Base-by-base conservation (phyloP, 2,113 vertebrate species). In the Picathartes gymnocephalus region DNA sequence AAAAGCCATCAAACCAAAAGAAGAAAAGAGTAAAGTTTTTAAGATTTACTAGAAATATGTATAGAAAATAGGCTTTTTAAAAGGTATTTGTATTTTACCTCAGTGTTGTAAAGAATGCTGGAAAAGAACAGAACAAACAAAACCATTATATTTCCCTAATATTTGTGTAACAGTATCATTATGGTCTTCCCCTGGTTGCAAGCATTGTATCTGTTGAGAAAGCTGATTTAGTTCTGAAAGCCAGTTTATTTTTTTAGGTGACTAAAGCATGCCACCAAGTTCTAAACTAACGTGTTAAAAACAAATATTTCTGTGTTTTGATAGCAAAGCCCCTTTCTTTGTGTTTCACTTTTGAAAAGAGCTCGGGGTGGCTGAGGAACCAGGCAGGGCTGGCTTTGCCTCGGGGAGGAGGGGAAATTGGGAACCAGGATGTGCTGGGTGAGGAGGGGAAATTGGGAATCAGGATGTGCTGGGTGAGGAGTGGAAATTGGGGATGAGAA, bases 241-340 rank as follows among this genome's bases (percentile, higher is more conserved):
- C 17, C 28, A 77, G 84, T 93, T 96, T 95, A 80, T 96, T 96
- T 95, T 95, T 86, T 95, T 77, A 91, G 68, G 23, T 72, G 42
- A 73, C 90, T 86, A 94, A 91, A 90, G 35, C 60, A 54, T 51
- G 33, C 72, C 93, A 71, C 94, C 51, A 23, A 58, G 57, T 81
- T 92, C 90, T 97, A 89, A 97, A 91, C 74, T 94, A 95, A 93
- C 1, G 3, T 88, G 92, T 78, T 95, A 93, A 95, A 93, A 96
- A 92, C 73, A 94, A 96, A 92, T 95, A 94, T 86, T 80, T 90
- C 90, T 42, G 5, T 95, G 58, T 93, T 97, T 95, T 86, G 86
- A 93, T 68, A 95, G 71, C 81, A 85, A 79, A 92, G 11, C 61
- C 83, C 57, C 54, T 71, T 73, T 82, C 93, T 91, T 94, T 93